Evolutionary conservation across 2,797 vertebrate genomes (phyloP).

Genomic region (Otus scops): DNA sequence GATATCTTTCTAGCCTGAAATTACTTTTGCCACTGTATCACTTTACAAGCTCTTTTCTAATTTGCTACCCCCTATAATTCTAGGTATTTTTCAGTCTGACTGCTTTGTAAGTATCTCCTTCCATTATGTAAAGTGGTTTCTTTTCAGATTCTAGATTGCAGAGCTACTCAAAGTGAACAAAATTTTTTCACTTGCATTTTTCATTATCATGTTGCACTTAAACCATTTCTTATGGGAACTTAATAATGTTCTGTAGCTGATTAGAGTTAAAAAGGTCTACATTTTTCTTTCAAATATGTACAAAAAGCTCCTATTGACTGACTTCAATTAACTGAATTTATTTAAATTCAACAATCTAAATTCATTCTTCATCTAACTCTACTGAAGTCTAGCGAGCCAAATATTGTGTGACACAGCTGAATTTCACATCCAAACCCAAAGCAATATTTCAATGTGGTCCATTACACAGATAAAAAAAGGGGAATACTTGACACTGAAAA

Average conservation of each 20-base stretch:
- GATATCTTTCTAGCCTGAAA: constrained; percentile 16
- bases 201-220: constrained; percentile 60
- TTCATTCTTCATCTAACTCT: constrained; percentile 11
- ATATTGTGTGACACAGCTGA: constrained; percentile 34
- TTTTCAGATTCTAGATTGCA: constrained; percentile 65
- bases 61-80: constrained; percentile 42
- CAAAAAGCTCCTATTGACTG: constrained; percentile 47
- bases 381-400: constrained; percentile 15
- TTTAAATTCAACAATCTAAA: constrained; percentile 40
- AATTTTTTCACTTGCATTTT: constrained; percentile 41
- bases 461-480: not conserved
- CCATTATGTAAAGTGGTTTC: constrained; percentile 63
- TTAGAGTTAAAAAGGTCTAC: constrained; percentile 43
- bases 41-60: constrained; percentile 57
- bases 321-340: constrained; percentile 57
- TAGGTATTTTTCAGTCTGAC: constrained; percentile 51
- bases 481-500: not conserved
- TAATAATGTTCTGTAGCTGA: constrained; percentile 44
- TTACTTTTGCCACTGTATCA: constrained; percentile 25
- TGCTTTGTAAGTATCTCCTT: constrained; percentile 49
- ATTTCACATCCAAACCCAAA: constrained; percentile 14
- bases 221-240: constrained; percentile 61
- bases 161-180: constrained; percentile 56
- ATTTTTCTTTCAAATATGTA: constrained; percentile 37
- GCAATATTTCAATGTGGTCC: not conserved